Evolutionary conservation across 2,888 invertebrate species (phyloP).

Genomic region (Erynnis tages): DNA sequence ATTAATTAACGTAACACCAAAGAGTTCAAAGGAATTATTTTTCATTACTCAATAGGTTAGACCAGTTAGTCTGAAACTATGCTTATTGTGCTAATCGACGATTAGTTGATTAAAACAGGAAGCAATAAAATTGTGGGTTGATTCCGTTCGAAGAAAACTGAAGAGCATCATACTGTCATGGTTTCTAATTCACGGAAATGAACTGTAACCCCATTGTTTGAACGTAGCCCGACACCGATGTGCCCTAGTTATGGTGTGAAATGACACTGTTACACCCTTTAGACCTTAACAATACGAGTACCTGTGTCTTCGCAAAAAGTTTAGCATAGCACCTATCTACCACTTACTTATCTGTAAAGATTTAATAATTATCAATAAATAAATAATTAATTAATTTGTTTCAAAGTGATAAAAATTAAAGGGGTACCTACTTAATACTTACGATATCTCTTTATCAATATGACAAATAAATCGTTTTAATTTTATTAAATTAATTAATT

Average conservation of each 20-base stretch:
- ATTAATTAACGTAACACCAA: neutral
- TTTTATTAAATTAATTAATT: too few species aligned
- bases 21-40: neutral
- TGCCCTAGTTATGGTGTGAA: slow-evolving; percentile 19
- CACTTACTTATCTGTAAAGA: too few species aligned
- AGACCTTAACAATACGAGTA: neutral
- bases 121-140: slow-evolving; percentile 30
- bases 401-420: too few species aligned
- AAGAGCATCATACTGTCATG: slow-evolving; percentile 37
- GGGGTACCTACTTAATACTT: too few species aligned
- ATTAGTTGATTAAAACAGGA: slow-evolving; percentile 2
- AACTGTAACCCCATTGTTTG: slow-evolving; percentile 31
- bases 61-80: too few species aligned
- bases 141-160: slow-evolving; percentile 30
- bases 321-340: too few species aligned
- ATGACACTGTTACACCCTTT: slow-evolving; percentile 7
- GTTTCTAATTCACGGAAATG: slow-evolving; percentile 50
- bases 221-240: slow-evolving; percentile 2
- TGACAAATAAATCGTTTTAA: too few species aligned
- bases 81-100: neutral
- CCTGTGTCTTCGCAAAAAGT: too few species aligned
- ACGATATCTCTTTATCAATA: too few species aligned
- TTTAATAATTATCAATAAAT: too few species aligned
- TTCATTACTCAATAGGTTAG: too few species aligned
- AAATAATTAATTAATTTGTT: too few species aligned